A percentile compares a stretch with the other conserved stretches of the same genome.
These are phyloP conservation scores for Thalassoma bifasciatum DNA, from an alignment of 2,113 vertebrate species.

Conservation along the genomic window DNA sequence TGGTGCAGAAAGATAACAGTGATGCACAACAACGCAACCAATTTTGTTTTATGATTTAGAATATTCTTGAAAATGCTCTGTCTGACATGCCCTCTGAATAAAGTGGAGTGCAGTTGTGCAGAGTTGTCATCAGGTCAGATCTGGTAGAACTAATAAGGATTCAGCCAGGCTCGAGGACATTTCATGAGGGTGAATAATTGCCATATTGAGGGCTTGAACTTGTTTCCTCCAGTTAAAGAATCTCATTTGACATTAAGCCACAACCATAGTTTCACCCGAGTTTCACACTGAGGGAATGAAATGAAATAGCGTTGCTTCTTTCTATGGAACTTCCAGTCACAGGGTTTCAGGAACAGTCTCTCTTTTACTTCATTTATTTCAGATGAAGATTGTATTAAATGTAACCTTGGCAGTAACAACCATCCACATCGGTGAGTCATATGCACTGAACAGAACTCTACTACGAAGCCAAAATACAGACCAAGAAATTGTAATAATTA, in stretches of 20 bases:
- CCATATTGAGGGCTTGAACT: slow-evolving; percentile 30
- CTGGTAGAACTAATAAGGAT: slow-evolving; percentile 27
- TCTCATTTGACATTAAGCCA: slow-evolving; percentile 6
- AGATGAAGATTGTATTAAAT: slow-evolving; percentile 18
- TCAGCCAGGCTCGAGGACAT: slow-evolving; percentile 40
- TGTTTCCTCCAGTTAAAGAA: slow-evolving; percentile 15
- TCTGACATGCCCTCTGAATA: not conserved
- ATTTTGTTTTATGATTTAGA: slow-evolving; percentile 26
- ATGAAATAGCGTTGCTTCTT: slow-evolving; percentile 10
- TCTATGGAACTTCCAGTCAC: slow-evolving; percentile 2
- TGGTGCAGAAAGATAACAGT: slow-evolving; percentile 1
- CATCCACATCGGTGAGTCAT: slow-evolving; percentile 8
- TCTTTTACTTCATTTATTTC: slow-evolving; percentile 33
- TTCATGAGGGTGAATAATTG: slow-evolving; percentile 31
- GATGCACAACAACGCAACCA: slow-evolving; percentile 1
- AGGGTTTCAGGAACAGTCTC: slow-evolving; percentile 7
- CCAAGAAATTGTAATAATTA: not conserved
- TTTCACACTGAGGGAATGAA: slow-evolving; percentile 39
- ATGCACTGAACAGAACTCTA: slow-evolving; percentile 2
- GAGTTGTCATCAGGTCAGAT: slow-evolving; percentile 36
- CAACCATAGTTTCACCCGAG: not conserved
- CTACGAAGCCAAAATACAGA: not conserved
- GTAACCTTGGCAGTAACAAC: slow-evolving; percentile 18
- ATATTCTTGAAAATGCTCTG: slow-evolving; percentile 3
- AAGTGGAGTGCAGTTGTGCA: slow-evolving; percentile 1